phyloP scores from a whole-genome alignment of 2,888 invertebrate species.

The Rhorus exstirpatorius region DNA sequence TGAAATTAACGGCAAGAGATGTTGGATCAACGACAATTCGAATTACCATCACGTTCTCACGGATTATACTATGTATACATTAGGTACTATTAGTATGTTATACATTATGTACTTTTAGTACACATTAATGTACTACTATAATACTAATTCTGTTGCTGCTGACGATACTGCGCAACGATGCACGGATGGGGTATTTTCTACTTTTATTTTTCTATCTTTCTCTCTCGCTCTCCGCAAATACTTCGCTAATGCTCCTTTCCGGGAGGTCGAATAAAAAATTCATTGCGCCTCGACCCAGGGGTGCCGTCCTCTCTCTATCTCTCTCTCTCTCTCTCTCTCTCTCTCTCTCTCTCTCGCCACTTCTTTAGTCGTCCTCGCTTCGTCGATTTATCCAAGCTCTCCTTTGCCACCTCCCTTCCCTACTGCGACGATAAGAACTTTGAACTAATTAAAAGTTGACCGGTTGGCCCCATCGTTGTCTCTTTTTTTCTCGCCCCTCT shows the following conservation, averaged over 20 bases:
- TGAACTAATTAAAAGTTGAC: constrained; percentile 73
- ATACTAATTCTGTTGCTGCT: neutral
- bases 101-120: neutral
- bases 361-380: constrained; percentile 42
- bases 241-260: constrained; percentile 66
- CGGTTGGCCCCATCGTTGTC: constrained; percentile 37
- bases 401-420: constrained; percentile 17
- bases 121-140: constrained; percentile 18
- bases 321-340: constrained; percentile 43
- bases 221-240: constrained; percentile 60
- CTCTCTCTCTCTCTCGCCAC: constrained; percentile 29
- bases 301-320: constrained; percentile 24
- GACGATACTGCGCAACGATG: constrained; percentile 16
- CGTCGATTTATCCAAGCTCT: constrained; percentile 41
- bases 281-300: constrained; percentile 62
- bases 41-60: constrained; percentile 19
- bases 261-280: constrained; percentile 70
- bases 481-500: neutral
- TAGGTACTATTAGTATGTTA: too few species aligned
- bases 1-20: constrained; percentile 16
- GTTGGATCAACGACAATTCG: constrained; percentile 41
- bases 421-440: constrained; percentile 61
- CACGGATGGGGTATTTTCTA: constrained; percentile 9
- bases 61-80: too few species aligned
- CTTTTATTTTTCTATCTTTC: constrained; percentile 21